A percentile compares a stretch with the other conserved stretches of the same genome.
Conservation (phyloP, 2,113 vertebrate species). For the Etheostoma cragini region DNA sequence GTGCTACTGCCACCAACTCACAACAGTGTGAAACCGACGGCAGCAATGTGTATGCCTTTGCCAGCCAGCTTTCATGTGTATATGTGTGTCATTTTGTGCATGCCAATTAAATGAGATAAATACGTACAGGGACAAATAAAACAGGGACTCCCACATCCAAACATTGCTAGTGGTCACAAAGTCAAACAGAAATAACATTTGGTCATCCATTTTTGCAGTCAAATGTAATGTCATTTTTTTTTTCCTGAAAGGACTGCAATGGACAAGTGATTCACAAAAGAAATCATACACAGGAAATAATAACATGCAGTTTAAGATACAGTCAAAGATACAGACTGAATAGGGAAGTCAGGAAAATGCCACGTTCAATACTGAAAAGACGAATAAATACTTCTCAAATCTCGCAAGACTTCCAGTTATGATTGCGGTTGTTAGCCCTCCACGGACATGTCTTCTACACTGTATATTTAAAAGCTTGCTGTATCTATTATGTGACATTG, state of each 20-base stretch:
- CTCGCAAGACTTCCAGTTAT: too few species aligned
- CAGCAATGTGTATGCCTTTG: background rate
- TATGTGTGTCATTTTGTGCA: background rate
- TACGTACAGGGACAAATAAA: background rate
- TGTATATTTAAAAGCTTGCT: conserved; percentile 10
- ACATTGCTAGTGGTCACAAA: too few species aligned
- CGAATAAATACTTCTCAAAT: background rate
- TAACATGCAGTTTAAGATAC: background rate
- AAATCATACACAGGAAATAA: background rate
- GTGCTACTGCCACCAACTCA: background rate
- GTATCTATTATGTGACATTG: conserved; percentile 30
- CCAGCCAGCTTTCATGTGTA: background rate
- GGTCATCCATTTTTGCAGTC: background rate
- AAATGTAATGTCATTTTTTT: too few species aligned
- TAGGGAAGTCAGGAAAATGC: background rate
- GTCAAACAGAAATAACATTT: background rate
- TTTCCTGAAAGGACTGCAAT: too few species aligned
- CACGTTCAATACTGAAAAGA: background rate
- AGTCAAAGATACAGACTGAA: background rate
- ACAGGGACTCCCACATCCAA: background rate
- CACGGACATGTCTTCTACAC: background rate
- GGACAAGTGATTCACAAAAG: too few species aligned
- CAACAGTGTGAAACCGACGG: background rate
- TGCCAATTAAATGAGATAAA: background rate
- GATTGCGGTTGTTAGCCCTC: background rate